These are phyloP conservation scores for Origma solitaria DNA, from an alignment of 2,113 vertebrate genomes.

Conservation along the genomic window DNA sequence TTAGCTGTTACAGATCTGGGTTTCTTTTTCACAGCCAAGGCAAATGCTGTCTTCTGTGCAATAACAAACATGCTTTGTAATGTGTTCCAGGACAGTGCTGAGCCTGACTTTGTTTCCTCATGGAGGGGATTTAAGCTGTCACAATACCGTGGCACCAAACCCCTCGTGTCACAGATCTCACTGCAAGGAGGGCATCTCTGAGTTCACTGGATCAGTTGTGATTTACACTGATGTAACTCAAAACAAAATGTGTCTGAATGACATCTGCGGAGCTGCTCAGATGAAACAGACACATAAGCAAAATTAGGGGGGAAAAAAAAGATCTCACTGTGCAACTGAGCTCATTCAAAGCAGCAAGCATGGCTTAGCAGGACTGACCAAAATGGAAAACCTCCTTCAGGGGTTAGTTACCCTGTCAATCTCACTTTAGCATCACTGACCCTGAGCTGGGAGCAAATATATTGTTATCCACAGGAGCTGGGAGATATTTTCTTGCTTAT, in stretches of 20 bases:
- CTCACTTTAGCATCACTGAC: neutral
- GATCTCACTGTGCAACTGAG: neutral
- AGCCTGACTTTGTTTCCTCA: conserved; percentile 33
- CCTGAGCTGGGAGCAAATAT: neutral
- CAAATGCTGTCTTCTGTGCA: conserved; percentile 37
- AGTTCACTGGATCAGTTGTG: conserved; percentile 21
- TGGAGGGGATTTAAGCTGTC: conserved; percentile 32
- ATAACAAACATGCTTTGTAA: conserved; percentile 22
- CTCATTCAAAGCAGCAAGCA: conserved; percentile 15
- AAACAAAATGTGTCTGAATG: conserved; percentile 20
- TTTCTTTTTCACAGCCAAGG: conserved; percentile 50
- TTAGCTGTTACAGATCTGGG: conserved; percentile 42
- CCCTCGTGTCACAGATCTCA: neutral
- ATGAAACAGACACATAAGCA: neutral
- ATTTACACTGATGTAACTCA: neutral
- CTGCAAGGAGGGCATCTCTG: neutral
- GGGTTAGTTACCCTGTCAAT: conserved; percentile 8
- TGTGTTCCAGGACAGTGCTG: conserved; percentile 8
- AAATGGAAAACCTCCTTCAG: conserved; percentile 26
- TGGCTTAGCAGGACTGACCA: conserved; percentile 13
- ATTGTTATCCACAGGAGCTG: neutral
- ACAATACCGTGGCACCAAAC: conserved; percentile 7
- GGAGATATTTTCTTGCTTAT: neutral
- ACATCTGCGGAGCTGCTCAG: conserved; percentile 5
- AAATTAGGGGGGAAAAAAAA: neutral